Conservation (phyloP, 2,888 invertebrate genomes). For the Gasteruption jaculator region DNA sequence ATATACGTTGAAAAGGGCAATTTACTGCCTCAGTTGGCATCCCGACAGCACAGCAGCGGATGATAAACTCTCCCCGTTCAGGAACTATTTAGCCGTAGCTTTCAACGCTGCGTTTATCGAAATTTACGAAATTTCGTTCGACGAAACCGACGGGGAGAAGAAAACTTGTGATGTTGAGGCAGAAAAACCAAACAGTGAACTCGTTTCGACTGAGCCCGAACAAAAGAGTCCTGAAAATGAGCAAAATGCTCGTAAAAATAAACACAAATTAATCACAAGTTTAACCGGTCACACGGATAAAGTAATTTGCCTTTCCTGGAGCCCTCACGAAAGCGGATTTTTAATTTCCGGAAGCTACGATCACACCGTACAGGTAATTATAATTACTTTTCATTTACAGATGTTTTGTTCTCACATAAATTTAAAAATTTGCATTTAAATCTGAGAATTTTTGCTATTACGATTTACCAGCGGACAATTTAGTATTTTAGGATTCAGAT, state of each 20-base stretch:
- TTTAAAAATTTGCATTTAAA: constrained; percentile 7
- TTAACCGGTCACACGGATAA: constrained; percentile 55
- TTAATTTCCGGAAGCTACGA: constrained; percentile 70
- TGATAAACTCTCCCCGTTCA: constrained; percentile 55
- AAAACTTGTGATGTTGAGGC: too few relatives aligned
- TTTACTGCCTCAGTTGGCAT: constrained; percentile 70
- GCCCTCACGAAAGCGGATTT: constrained; percentile 61
- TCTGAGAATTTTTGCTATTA: background rate
- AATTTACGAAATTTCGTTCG: constrained; percentile 8
- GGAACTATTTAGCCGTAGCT: constrained; percentile 63
- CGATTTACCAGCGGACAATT: too few relatives aligned
- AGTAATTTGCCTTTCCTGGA: constrained; percentile 64
- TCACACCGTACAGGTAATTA: constrained; percentile 61
- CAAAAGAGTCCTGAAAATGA: background rate
- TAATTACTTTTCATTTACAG: constrained; percentile 3
- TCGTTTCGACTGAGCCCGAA: too few relatives aligned
- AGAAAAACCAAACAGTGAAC: too few relatives aligned
- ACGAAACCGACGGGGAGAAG: too few relatives aligned
- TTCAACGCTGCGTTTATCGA: constrained; percentile 49
- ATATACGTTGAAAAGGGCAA: constrained; percentile 58
- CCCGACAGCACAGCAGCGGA: constrained; percentile 62
- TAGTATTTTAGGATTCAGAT: too few relatives aligned
- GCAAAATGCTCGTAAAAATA: constrained; percentile 10
- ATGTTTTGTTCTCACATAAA: constrained; percentile 2
- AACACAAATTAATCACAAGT: constrained; percentile 41